phyloP scores from a whole-genome alignment of 1,140 invertebrate species.

The Drosophila aff. region DNA sequence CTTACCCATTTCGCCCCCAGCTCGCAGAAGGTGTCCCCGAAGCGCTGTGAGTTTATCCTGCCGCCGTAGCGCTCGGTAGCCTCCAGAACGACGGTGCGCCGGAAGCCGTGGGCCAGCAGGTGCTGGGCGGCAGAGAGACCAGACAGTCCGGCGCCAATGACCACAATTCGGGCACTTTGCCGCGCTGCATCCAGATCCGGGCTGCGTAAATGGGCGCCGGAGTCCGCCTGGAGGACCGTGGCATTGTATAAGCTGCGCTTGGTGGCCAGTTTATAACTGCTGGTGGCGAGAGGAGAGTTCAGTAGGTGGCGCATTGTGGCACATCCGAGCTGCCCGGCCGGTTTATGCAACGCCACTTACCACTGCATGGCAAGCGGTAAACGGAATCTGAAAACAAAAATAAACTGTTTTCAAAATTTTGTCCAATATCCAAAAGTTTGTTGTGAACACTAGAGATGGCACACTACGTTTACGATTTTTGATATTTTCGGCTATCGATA shows the following conservation, averaged over 20 bases:
- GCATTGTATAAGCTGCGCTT: constrained; percentile 75
- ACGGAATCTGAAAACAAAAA: background rate
- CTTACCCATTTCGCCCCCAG: constrained; percentile 87
- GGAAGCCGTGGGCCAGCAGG: constrained; percentile 89
- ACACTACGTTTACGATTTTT: background rate
- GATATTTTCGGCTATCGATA: background rate
- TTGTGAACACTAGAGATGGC: constrained; percentile 15
- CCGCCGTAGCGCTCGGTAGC: constrained; percentile 91
- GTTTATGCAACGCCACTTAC: constrained; percentile 48
- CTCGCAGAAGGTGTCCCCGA: constrained; percentile 90
- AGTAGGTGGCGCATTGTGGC: constrained; percentile 19
- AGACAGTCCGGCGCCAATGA: constrained; percentile 91
- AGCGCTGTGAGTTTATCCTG: constrained; percentile 90
- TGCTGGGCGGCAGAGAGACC: constrained; percentile 91
- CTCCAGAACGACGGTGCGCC: constrained; percentile 90
- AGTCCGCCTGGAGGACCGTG: constrained; percentile 60
- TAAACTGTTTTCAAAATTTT: constrained; percentile 1
- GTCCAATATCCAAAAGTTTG: constrained; percentile 17
- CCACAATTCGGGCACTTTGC: constrained; percentile 88
- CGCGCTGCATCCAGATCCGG: constrained; percentile 57
- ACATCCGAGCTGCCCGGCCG: constrained; percentile 1
- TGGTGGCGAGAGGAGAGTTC: constrained; percentile 15
- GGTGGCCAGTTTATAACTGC: constrained; percentile 57
- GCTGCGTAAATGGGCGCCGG: constrained; percentile 27
- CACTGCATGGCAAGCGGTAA: constrained; percentile 61